Evolutionary conservation across 2,113 vertebrate species (phyloP).

Genomic region (Rafetus swinhoei): DNA sequence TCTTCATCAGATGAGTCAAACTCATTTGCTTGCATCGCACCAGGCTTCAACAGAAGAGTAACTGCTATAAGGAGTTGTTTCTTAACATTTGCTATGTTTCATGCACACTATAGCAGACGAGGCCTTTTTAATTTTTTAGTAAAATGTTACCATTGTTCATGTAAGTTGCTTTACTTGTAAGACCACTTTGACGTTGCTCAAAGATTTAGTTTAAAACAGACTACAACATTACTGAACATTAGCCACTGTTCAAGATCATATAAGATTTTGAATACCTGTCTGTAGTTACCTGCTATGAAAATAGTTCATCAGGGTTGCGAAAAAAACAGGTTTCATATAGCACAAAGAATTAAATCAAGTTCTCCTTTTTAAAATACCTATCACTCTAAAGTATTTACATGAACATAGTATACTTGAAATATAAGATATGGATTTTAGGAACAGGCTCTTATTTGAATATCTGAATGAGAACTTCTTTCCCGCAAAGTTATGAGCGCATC

Average conservation of each 20-base stretch:
- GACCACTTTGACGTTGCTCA: not conserved
- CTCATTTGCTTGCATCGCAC: slow-evolving; percentile 72
- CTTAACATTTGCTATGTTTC: not conserved
- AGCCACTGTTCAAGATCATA: not conserved
- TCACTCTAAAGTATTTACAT: not conserved
- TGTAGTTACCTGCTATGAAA: not conserved
- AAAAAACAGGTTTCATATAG: not conserved
- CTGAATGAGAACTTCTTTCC: not conserved
- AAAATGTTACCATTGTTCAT: not conserved
- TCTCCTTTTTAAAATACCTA: not conserved
- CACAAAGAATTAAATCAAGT: not conserved
- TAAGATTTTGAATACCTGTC: not conserved
- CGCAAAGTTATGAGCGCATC: not conserved
- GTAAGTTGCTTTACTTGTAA: not conserved
- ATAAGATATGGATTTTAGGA: not conserved
- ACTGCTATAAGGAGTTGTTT: not conserved
- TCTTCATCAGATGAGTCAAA: slow-evolving; percentile 93
- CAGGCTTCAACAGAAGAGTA: slow-evolving; percentile 45
- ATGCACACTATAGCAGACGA: not conserved
- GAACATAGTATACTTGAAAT: not conserved
- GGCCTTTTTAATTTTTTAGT: not conserved
- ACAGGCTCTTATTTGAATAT: not conserved
- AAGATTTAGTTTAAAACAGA: not conserved
- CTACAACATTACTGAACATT: not conserved
- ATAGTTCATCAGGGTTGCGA: not conserved